Evolutionary conservation across 2,888 invertebrate genomes (phyloP).

Genomic region (Horisme vitalbata): DNA sequence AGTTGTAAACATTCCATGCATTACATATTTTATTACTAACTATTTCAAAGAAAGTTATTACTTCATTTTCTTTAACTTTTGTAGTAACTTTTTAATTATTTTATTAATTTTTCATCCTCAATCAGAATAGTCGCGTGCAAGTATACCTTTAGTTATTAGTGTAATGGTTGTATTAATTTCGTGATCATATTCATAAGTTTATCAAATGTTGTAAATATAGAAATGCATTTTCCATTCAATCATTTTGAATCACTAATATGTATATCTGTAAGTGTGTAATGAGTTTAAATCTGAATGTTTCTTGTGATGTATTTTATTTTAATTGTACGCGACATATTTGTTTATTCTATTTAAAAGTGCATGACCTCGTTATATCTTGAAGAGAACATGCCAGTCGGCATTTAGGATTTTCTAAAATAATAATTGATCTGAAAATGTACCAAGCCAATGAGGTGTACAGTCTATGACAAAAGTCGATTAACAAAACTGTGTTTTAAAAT

Average conservation of each 20-base stretch:
- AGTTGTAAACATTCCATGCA: constrained; percentile 28
- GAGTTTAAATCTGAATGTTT: constrained; percentile 30
- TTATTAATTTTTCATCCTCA: constrained; percentile 14
- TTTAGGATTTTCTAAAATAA: too few species aligned
- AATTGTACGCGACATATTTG: constrained; percentile 14
- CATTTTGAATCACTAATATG: constrained; percentile 45
- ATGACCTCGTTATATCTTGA: too few species aligned
- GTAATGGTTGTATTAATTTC: constrained; percentile 41
- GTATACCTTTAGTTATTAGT: constrained; percentile 13
- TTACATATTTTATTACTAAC: constrained; percentile 16
- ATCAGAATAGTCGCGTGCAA: constrained; percentile 18
- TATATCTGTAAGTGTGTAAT: constrained; percentile 33
- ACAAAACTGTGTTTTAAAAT: too few species aligned
- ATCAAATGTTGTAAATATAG: constrained; percentile 40
- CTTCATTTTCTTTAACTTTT: constrained; percentile 4
- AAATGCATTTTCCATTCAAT: constrained; percentile 50
- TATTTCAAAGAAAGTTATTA: constrained; percentile 11
- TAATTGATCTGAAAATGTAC: too few species aligned
- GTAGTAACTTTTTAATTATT: constrained; percentile 6
- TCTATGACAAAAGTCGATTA: too few species aligned
- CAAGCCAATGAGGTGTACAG: too few species aligned
- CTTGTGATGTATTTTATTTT: constrained; percentile 17
- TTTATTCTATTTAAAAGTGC: neutral
- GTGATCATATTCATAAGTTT: constrained; percentile 27
- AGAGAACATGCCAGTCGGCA: too few species aligned